Evolutionary conservation across 2,888 invertebrate species (phyloP), one percentile per base, ranked within the genome.

Genomic region (Synanthedon andrenaeformis): DNA sequence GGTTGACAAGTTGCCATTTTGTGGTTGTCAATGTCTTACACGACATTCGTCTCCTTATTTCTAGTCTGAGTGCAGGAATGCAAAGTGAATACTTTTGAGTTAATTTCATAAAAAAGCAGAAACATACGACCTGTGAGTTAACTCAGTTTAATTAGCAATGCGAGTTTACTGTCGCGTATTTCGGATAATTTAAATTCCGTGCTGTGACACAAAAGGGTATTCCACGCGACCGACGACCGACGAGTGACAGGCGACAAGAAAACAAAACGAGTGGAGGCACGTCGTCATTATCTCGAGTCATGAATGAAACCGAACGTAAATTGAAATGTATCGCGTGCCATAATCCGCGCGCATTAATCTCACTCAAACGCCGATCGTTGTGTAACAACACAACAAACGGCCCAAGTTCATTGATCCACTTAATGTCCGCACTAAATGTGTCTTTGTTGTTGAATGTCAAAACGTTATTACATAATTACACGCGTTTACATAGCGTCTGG

Each of bases 341-440:
- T 86, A 87, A 86, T 84, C 86, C 84, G 79, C 77, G 76, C 76
- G 75, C 85, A 86, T 86, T 85, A 86, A 87, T 87, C 87, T 85
- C 86, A 77, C 82, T 85, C 83, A 83, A 86, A 83, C 76, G 75
- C 79, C 82, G 81, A 83, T 82, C 74, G 72, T 85, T 86, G 79
- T 81, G 83, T 84, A 82, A 86, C 74, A 69, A 70, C 75, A 74
- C 70, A 75, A 77, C 82, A 81, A 80, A 81, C 82, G 76, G 73
- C 83, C 81, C 86, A 86, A 86, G 87, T 86, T 87, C 87, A 86
- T 84, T 86, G 87, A 86, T 86, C 86, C 83, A 85, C 86, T 83
- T 85, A 83, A 80, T 78, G 79, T 75, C 77, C 74, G 76, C 76
- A 74, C 82, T 83, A 85, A 86, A 87, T 85, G 79, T 86, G 85